These are phyloP conservation scores for Epirrita christyi DNA, from an alignment of 2,888 invertebrate species.

Conservation along the genomic window DNA sequence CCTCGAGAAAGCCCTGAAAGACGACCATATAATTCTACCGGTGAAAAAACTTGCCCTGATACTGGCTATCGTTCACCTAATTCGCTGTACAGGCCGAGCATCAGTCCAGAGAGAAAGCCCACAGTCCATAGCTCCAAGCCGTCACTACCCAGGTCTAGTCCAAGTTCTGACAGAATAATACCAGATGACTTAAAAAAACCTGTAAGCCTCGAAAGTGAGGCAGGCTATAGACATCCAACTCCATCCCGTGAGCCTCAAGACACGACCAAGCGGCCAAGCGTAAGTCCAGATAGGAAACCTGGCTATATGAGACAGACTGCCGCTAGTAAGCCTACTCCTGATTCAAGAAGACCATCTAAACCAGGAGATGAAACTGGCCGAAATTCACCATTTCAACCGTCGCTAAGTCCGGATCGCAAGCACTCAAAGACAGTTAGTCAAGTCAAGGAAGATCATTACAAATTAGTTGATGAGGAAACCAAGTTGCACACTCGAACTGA, in stretches of 20 bases:
- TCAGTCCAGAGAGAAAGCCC: constrained; percentile 27
- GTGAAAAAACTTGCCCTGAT: constrained; percentile 21
- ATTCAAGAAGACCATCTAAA: constrained; percentile 37
- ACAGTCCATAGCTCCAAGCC: constrained; percentile 15
- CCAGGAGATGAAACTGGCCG: constrained; percentile 44
- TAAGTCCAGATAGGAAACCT: constrained; percentile 55
- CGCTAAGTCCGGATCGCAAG: constrained; percentile 48
- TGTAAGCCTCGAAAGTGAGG: constrained; percentile 44
- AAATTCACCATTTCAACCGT: constrained; percentile 47
- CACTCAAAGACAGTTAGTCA: constrained; percentile 42
- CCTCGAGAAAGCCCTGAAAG: constrained; percentile 51
- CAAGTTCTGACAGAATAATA: constrained; percentile 50
- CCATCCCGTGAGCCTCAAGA: constrained; percentile 25
- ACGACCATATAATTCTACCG: constrained; percentile 26
- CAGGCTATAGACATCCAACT: constrained; percentile 27
- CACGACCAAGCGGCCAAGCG: constrained; percentile 27
- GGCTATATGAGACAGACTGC: constrained; percentile 64
- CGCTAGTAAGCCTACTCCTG: constrained; percentile 44
- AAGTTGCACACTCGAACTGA: constrained; percentile 62
- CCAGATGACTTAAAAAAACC: constrained; percentile 19
- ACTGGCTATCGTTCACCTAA: constrained; percentile 7
- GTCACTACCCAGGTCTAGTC: constrained; percentile 37
- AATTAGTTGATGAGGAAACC: constrained; percentile 73
- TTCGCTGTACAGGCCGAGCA: constrained; percentile 18
- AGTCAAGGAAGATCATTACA: constrained; percentile 64